These are phyloP conservation scores for Plodia interpunctella DNA, from an alignment of 1,140 invertebrate genomes.

Conservation along the genomic window DNA sequence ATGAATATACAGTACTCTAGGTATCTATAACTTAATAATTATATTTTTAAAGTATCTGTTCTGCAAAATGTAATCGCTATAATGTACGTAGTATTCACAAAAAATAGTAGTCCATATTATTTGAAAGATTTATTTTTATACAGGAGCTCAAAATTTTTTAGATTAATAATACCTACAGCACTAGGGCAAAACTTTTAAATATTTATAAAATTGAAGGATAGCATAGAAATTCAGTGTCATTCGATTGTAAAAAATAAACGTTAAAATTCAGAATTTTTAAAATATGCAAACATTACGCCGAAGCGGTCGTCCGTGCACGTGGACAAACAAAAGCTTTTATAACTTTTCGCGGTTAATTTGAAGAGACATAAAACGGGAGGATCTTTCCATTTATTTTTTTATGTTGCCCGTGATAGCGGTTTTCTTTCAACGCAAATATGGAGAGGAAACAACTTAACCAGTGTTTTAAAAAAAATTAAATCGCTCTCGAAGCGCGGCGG, in stretches of 20 bases:
- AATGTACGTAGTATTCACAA: too few relatives aligned
- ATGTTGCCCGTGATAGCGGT: conserved; percentile 13
- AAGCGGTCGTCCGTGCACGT: neutral
- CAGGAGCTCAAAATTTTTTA: too few relatives aligned
- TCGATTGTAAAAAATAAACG: neutral
- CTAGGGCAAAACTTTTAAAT: too few relatives aligned
- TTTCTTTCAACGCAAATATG: conserved; percentile 20
- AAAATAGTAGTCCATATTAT: too few relatives aligned
- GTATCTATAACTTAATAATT: too few relatives aligned
- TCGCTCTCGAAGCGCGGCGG: conserved; percentile 14
- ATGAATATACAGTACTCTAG: too few relatives aligned
- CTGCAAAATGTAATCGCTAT: too few relatives aligned
- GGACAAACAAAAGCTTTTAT: conserved; percentile 22
- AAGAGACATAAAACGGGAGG: conserved; percentile 21
- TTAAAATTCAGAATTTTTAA: neutral
- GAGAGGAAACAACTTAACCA: conserved; percentile 2
- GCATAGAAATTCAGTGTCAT: neutral
- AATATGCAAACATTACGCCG: neutral
- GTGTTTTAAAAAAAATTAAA: conserved; percentile 20
- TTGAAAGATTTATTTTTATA: too few relatives aligned
- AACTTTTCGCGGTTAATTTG: conserved; percentile 32
- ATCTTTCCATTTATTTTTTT: conserved; percentile 18
- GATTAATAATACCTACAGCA: too few relatives aligned
- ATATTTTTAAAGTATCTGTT: too few relatives aligned
- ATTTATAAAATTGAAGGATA: neutral